A percentile compares a stretch with the other conserved stretches of the same genome.
These are phyloP conservation scores for Nemotelus nigrinus DNA, from an alignment of 2,888 invertebrate genomes.

Conservation along the genomic window DNA sequence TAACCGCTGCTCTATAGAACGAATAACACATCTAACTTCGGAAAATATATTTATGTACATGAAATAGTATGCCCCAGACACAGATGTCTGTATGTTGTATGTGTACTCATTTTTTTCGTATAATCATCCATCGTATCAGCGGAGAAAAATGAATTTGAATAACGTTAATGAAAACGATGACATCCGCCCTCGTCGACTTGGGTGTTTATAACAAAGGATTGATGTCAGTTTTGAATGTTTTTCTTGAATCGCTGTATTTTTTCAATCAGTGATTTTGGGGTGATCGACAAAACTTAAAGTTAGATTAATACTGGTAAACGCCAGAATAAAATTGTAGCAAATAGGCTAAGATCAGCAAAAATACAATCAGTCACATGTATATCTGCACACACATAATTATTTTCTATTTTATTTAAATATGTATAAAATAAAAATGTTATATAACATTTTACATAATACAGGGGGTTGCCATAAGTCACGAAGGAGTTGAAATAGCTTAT, in stretches of 20 bases:
- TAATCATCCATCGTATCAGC: not conserved
- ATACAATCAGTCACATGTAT: too few relatives aligned
- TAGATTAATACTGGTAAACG: not conserved
- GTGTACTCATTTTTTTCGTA: not conserved
- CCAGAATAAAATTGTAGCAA: too few relatives aligned
- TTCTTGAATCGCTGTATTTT: too few relatives aligned
- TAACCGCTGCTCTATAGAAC: not conserved
- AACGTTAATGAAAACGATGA: not conserved
- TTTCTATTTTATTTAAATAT: too few relatives aligned
- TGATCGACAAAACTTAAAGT: not conserved
- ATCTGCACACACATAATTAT: too few relatives aligned
- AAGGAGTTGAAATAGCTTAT: too few relatives aligned
- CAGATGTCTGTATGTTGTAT: not conserved
- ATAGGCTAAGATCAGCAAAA: too few relatives aligned
- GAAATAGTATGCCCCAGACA: not conserved
- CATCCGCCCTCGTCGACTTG: not conserved
- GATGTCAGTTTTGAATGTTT: not conserved
- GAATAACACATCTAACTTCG: not conserved
- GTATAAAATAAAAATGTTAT: too few relatives aligned
- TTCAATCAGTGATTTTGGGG: not conserved
- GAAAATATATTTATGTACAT: constrained; percentile 5
- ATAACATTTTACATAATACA: too few relatives aligned
- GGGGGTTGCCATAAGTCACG: too few relatives aligned
- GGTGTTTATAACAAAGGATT: not conserved
- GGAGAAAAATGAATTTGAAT: constrained; percentile 13